Base-by-base conservation (phyloP, 1,140 invertebrate genomes). In the Zaprionus lachaisei region DNA sequence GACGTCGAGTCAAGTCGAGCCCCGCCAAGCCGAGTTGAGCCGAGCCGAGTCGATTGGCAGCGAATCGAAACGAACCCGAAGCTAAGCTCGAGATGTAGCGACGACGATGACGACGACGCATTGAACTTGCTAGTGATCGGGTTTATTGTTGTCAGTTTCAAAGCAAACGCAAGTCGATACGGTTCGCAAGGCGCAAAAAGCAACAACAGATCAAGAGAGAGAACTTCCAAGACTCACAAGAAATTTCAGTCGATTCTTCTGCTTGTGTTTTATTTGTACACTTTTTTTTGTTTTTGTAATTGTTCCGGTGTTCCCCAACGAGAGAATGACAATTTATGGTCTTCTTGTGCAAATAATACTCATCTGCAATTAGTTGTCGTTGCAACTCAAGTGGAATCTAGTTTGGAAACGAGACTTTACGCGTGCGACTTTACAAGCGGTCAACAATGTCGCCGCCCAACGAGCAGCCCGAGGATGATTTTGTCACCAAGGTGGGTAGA, bases 291-390 rank as follows among this genome's bases (percentile, higher is more conserved):
- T 58, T 72, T 49, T 65, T 67, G 26, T 67, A 83, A 66, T 20
- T 37, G 15, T 63, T 22, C 7, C 5, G 11, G 41, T 26, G 34
- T 47, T 57, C 51, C 51, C 66, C 54, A 58, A 41, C 20, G 15
- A 76, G 68, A 83, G 65, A 68, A 89, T 89, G 84, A 89, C 84
- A 77, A 81, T 89, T 66, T 89, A 89, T 90, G 85, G 85, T 49
- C 70, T 89, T 44, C 72, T 89, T 38, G 84, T 89, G 79, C 84
- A 89, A 73, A 89, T 89, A 37, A 89, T 89, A 41, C 75, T 89
- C 70, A 76, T 89, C 78, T 89, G 84, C 37, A 84, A 89, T 67
- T 89, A 81, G 54, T 24, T 15, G 5, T 24, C n/a, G 28, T 56
- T 12, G 22, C n/a, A 38, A 5, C 14, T 28, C 24, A 20, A 31